Percentiles rank a stretch among this genome's conserved stretches.
Evolutionary conservation across 1,140 invertebrate species (phyloP).

Genomic region (Phymastichus coffea): DNA sequence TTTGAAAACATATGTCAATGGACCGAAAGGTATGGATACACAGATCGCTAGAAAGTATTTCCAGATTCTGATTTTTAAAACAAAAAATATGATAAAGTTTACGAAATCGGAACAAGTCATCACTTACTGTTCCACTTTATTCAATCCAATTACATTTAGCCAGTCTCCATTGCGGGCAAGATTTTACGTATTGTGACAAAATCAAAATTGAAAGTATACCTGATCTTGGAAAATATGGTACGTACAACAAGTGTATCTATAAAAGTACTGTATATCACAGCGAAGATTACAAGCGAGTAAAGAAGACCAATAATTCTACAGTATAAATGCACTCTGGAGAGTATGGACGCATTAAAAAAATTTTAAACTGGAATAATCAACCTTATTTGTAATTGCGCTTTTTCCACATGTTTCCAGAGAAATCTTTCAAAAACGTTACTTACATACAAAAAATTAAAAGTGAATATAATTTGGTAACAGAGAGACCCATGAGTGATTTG

Average conservation of each 20-base stretch:
- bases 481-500: not conserved
- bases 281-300: no score
- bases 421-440: not conserved
- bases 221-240: not conserved
- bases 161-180: no score
- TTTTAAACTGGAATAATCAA: not conserved
- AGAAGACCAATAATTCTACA: no score
- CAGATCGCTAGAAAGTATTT: constrained; percentile 19
- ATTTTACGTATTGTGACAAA: no score
- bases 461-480: not conserved
- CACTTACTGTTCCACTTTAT: not conserved
- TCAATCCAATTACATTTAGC: no score
- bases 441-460: not conserved
- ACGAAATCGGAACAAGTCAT: not conserved
- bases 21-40: constrained; percentile 17
- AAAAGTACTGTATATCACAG: no score
- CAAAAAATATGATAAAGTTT: not conserved
- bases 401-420: not conserved
- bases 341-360: no score
- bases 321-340: no score
- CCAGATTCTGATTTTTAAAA: not conserved
- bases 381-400: not conserved
- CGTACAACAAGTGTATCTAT: no score
- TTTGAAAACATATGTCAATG: constrained; percentile 6
- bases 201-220: not conserved